Evolutionary conservation across 2,797 vertebrate species (phyloP), one percentile per base, ranked within the genome.

Genomic region (Nasua narica): DNA sequence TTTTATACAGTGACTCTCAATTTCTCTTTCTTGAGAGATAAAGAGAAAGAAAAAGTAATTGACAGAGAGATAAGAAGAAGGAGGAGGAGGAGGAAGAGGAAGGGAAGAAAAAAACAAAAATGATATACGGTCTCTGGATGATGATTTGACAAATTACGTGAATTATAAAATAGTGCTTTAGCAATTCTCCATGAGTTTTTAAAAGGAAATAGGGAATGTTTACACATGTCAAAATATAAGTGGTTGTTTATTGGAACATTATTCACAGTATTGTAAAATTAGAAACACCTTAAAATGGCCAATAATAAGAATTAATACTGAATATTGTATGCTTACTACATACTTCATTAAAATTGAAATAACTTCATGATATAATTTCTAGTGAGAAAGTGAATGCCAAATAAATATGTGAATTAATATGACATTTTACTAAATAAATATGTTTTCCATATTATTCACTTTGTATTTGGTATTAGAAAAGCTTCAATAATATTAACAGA

Each of bases 51-150:
- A 50, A 77, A 32, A n/a, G 32, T 21, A 35, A 52, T 9, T 78
- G 32, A 52, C 16, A 52, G 48, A 52, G 46, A 48, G 27, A 76
- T 19, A 29, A 60, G 37, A 19, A 13, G 37, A 0, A 43, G 14
- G 23, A 29, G 25, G 14, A 23, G 13, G n/a, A 37, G 1, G 10
- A 32, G 29, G 18, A 2, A 6, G 13, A 1, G 18, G 4, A 16
- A 6, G 23, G 3, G 40, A 32, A 50, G 18, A 60, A 32, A 50
- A 5, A n/a, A 52, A 69, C 15, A 69, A 69, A 86, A 86, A 69
- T 52, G n/a, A 37, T 29, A 84, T 32, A 25, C 0, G 2, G 19
- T 35, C 69, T 74, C 37, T 74, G 54, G 29, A 46, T 12, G 69
- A 58, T 18, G 29, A 60, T 35, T 58, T 60, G 70, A 76, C 9